Evolutionary conservation across 2,888 invertebrate species (phyloP).

Genomic region (Athalia cordata): DNA sequence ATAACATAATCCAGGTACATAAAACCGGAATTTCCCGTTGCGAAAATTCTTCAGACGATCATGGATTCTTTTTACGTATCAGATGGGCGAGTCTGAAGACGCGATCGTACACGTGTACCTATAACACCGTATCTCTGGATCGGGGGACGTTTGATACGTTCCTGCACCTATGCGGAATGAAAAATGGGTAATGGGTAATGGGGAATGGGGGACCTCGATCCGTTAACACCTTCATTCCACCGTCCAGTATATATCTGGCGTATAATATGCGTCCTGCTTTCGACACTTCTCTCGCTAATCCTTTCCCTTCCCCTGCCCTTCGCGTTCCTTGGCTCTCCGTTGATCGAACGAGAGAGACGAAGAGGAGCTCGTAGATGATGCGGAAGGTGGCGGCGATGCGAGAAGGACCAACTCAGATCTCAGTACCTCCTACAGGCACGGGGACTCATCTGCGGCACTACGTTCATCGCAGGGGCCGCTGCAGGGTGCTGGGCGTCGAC

Average conservation of each 20-base stretch:
- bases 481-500: constrained; percentile 63
- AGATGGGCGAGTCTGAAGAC: too few relatives aligned
- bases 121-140: too few relatives aligned
- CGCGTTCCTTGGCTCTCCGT: not conserved
- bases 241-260: not conserved
- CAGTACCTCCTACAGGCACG: constrained; percentile 21
- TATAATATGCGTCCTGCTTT: not conserved
- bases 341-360: not conserved
- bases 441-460: constrained; percentile 13
- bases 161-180: not conserved
- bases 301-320: constrained; percentile 5
- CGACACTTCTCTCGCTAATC: constrained; percentile 30
- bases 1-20: too few relatives aligned
- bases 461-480: constrained; percentile 56
- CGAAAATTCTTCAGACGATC: too few relatives aligned
- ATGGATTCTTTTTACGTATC: not conserved
- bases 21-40: too few relatives aligned
- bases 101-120: too few relatives aligned
- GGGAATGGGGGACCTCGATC: not conserved
- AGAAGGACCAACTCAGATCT: constrained; percentile 33
- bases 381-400: not conserved
- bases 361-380: constrained; percentile 12
- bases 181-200: too few relatives aligned
- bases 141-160: not conserved
- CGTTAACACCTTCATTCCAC: constrained; percentile 25